Evolutionary conservation across 2,888 invertebrate genomes (phyloP), one percentile per base, ranked within the genome.

Genomic region (Pseudococcus viburni): DNA sequence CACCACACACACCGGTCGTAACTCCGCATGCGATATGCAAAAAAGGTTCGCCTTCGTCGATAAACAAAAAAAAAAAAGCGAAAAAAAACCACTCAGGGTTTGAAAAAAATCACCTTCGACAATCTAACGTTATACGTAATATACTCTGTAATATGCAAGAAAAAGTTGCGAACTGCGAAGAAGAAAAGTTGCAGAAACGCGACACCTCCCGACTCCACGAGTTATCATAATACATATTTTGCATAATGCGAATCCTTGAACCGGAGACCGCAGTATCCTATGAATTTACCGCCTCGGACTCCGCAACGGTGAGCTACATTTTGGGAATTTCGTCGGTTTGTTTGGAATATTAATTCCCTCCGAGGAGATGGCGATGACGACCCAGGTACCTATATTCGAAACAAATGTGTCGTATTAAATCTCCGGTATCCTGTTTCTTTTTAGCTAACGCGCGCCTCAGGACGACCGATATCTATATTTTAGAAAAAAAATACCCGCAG

Each of bases 371-470:
- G 19, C 59, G 8, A 19, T 19, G 19, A 19, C 9, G 59, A 19
- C 9, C 19, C 5, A 7, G 80, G 42, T 80, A 80, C 26, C 26
- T 33, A 33, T 33, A 33, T 33, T 33, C 26, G 80, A 80, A 80
- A 80, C 80, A 80, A 80, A 80, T 80, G 80, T 80, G 80, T 80
- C 80, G 80, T 80, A 80, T 80, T 80, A 80, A 80, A 80, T 80
- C 80, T 80, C 80, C 80, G 42, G 80, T 80, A 80, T 80, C 80
- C 80, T 80, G 80, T 80, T 80, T 42, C 80, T 80, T 80, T 42
- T 33, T 33, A 33, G 26, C 26, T 42, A 42, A 80, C 77, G 42
- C 42, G 59, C 59, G 59, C 19, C 5, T 19, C 19, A 59, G 59
- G 42, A 80, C 80, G 80, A 80, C 80, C 42, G 80, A 80, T 80